phyloP scores from a whole-genome alignment of 2,113 vertebrate species.

The Benitochromis conjunctus region DNA sequence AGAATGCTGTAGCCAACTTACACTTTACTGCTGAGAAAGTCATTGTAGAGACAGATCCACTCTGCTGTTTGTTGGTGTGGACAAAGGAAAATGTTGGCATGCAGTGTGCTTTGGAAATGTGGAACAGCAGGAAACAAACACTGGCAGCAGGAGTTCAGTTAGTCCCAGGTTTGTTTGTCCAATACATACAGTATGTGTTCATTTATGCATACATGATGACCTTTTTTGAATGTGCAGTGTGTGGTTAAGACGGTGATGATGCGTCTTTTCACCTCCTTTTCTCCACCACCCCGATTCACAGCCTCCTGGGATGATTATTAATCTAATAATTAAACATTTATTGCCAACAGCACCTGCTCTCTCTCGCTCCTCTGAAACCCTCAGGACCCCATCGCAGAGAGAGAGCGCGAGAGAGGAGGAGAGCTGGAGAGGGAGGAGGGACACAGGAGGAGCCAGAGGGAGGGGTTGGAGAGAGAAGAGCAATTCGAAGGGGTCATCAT shows the following conservation, averaged over 20 bases:
- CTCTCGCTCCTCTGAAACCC: constrained; percentile 50
- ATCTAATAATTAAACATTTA: constrained; percentile 91
- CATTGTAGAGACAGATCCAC: not conserved
- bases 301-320: constrained; percentile 82
- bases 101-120: not conserved
- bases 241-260: constrained; percentile 48
- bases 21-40: not conserved
- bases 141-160: not conserved
- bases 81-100: not conserved
- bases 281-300: not conserved
- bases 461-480: constrained; percentile 67
- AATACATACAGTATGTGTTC: not conserved
- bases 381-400: constrained; percentile 46
- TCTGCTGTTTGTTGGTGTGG: not conserved
- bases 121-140: not conserved
- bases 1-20: rapidly evolving
- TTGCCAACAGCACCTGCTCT: constrained; percentile 84
- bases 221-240: not conserved
- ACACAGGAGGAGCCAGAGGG: constrained; percentile 66
- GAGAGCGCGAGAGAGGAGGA: constrained; percentile 6
- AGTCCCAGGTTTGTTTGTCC: constrained; percentile 9
- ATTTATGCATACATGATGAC: not conserved
- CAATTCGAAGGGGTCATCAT: constrained; percentile 73
- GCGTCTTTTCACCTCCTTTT: constrained; percentile 43
- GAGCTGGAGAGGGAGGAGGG: constrained; percentile 38